These are phyloP conservation scores for Mythimna albipuncta DNA, from an alignment of 2,888 invertebrate genomes.

Conservation along the genomic window DNA sequence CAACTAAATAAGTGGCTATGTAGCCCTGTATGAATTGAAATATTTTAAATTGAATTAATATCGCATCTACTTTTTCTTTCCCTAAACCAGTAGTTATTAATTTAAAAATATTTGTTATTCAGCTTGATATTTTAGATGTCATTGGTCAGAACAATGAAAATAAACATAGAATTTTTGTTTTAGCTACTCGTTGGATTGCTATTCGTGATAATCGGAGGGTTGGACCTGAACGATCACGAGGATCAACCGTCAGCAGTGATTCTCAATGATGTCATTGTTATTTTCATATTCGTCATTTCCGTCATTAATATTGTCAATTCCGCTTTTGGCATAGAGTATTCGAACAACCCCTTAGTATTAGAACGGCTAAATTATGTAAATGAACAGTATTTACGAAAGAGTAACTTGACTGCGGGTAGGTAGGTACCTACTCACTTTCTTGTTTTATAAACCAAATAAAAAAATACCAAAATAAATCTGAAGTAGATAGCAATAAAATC, in stretches of 20 bases:
- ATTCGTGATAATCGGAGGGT: slow-evolving; percentile 95
- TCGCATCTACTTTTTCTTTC: too few species aligned
- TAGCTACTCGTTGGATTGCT: slow-evolving; percentile 96
- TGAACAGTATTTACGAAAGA: slow-evolving; percentile 80
- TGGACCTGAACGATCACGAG: slow-evolving; percentile 94
- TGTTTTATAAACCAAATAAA: too few species aligned
- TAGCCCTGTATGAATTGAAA: too few species aligned
- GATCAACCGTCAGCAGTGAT: slow-evolving; percentile 94
- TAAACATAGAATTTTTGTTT: slow-evolving; percentile 79
- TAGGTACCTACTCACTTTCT: too few species aligned
- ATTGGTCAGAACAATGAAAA: background rate
- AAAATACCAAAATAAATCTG: too few species aligned
- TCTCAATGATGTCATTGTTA: slow-evolving; percentile 95
- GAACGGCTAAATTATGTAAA: slow-evolving; percentile 84
- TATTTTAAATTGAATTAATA: too few species aligned
- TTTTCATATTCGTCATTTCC: slow-evolving; percentile 95
- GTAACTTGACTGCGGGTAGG: slow-evolving; percentile 71
- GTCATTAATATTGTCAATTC: slow-evolving; percentile 95
- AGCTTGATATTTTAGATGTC: too few species aligned
- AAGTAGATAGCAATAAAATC: too few species aligned
- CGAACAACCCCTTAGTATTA: slow-evolving; percentile 92
- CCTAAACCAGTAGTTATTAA: too few species aligned
- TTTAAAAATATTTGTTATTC: too few species aligned
- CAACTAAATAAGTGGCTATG: too few species aligned
- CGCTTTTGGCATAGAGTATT: slow-evolving; percentile 95